These are phyloP conservation scores for Papilio polytes DNA, from an alignment of 1,140 invertebrate species.

Conservation along the genomic window DNA sequence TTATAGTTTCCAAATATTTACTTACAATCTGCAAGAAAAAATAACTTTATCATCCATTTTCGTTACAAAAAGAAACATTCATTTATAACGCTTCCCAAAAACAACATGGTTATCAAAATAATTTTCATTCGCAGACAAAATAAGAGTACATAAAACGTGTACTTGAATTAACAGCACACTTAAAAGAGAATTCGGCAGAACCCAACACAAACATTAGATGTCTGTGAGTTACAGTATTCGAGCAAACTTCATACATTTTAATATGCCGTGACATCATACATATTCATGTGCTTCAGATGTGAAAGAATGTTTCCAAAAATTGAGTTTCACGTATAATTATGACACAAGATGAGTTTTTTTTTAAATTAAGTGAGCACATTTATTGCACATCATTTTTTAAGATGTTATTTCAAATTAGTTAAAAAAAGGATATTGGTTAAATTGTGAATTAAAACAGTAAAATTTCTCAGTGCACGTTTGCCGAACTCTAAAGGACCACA, in stretches of 20 bases:
- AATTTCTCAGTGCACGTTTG: background rate
- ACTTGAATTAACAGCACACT: constrained; percentile 30
- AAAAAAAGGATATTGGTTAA: background rate
- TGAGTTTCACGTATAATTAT: constrained; percentile 3
- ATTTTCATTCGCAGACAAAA: constrained; percentile 21
- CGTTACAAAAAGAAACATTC: background rate
- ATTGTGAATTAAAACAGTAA: no score
- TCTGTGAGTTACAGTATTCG: background rate
- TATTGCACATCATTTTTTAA: background rate
- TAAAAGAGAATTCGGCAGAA: constrained; percentile 23
- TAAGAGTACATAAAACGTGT: background rate
- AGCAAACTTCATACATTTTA: constrained; percentile 34
- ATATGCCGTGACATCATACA: constrained; percentile 29
- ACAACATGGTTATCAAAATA: background rate
- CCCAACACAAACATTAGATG: constrained; percentile 28
- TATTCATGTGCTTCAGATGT: constrained; percentile 30
- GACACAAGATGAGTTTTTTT: background rate
- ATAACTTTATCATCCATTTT: no score
- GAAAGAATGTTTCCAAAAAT: constrained; percentile 34
- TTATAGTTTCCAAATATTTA: no score
- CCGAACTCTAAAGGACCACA: background rate
- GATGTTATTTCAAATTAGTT: background rate
- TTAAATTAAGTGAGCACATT: background rate
- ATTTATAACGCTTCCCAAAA: no score
- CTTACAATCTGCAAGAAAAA: no score